Conservation (phyloP, 2,797 vertebrate species). For the Clarias platycephalus region DNA sequence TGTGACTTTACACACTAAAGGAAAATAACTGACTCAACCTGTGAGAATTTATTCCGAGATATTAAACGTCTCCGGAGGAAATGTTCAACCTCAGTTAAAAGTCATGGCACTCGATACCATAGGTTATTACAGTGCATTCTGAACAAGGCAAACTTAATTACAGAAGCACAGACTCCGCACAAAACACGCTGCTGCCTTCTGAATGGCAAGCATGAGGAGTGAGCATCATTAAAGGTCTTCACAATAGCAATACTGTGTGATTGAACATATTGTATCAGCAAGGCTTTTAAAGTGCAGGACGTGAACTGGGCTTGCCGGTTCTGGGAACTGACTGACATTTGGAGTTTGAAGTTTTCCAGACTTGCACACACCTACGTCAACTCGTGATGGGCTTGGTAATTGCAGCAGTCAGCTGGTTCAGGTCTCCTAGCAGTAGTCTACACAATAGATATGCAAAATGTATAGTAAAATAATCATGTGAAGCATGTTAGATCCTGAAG, state of each 20-base stretch:
- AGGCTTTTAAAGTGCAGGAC: background rate
- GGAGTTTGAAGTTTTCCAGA: background rate
- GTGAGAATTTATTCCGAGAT: background rate
- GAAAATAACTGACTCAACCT: background rate
- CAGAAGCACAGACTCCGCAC: background rate
- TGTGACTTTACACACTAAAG: background rate
- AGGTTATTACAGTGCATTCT: background rate
- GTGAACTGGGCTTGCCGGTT: background rate
- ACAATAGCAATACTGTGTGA: background rate
- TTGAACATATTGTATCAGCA: slow-evolving; percentile 8
- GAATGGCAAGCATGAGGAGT: background rate
- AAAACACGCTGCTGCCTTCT: background rate
- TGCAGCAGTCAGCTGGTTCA: slow-evolving; percentile 6
- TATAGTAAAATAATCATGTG: slow-evolving; percentile 17
- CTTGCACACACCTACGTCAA: background rate
- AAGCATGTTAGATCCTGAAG: background rate
- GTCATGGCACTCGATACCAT: background rate
- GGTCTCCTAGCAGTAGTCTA: slow-evolving; percentile 12
- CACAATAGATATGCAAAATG: slow-evolving; percentile 16
- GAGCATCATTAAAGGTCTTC: background rate
- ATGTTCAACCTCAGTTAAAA: background rate
- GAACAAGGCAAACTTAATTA: background rate
- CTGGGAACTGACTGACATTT: background rate
- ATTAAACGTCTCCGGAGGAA: background rate
- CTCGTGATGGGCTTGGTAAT: background rate